Evolutionary conservation across 1,140 invertebrate species (phyloP).

Genomic region (Trichonephila clavipes): DNA sequence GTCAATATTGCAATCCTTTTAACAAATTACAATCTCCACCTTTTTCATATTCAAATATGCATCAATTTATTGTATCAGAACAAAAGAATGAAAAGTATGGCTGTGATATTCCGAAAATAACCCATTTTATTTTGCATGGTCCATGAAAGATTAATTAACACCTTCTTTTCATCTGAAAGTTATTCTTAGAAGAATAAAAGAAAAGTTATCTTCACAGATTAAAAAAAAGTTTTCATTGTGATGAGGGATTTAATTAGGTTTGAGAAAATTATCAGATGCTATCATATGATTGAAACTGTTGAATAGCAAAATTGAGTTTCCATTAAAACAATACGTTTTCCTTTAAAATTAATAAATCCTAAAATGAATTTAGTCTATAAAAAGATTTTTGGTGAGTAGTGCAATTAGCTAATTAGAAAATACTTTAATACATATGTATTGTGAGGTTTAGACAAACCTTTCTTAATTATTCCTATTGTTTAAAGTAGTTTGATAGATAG

Average conservation of each 20-base stretch:
- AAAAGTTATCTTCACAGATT: slow-evolving; percentile 10
- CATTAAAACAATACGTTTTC: neutral
- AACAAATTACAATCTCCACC: slow-evolving; percentile 23
- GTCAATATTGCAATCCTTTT: slow-evolving; percentile 16
- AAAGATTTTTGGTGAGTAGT: neutral
- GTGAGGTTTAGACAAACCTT: too few relatives aligned
- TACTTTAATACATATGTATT: too few relatives aligned
- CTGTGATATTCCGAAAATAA: slow-evolving; percentile 29
- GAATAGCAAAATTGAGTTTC: neutral
- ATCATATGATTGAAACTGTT: slow-evolving; percentile 32
- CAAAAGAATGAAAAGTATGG: neutral
- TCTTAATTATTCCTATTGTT: too few relatives aligned
- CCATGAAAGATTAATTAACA: slow-evolving; percentile 49
- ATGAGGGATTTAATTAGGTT: slow-evolving; percentile 53
- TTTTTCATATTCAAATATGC: slow-evolving; percentile 38
- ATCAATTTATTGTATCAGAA: neutral
- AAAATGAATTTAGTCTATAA: neutral
- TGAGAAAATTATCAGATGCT: slow-evolving; percentile 46
- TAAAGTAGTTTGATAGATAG: too few relatives aligned
- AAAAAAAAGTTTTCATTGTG: slow-evolving; percentile 1
- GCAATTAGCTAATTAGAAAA: neutral
- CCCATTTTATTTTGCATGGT: slow-evolving; percentile 6
- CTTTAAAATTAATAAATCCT: slow-evolving; percentile 9
- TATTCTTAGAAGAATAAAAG: slow-evolving; percentile 6
- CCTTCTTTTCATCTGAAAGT: slow-evolving; percentile 15